Evolutionary conservation across 2,113 vertebrate species (phyloP).

Genomic region (Mobula birostris): DNA sequence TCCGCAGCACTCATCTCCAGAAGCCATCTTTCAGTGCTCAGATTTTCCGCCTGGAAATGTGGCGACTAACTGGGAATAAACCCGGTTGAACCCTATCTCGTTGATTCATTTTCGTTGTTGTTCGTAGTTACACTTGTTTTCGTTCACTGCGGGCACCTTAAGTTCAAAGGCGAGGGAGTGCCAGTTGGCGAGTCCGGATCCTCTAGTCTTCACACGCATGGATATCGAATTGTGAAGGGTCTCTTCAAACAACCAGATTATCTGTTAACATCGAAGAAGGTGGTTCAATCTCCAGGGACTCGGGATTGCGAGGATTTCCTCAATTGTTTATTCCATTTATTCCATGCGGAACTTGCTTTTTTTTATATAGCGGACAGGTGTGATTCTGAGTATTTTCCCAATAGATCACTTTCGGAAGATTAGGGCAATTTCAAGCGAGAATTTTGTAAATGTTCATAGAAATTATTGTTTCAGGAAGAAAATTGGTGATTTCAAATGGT

Average conservation of each 20-base stretch:
- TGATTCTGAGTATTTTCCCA: background rate
- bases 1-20: background rate
- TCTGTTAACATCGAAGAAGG: background rate
- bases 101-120: background rate
- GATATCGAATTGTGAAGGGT: background rate
- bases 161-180: background rate
- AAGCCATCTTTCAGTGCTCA: conserved; percentile 14
- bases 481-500: background rate
- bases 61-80: background rate
- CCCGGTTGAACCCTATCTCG: background rate
- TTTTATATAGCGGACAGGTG: background rate
- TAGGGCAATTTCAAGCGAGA: background rate
- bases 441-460: background rate
- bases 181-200: background rate
- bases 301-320: background rate
- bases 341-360: background rate
- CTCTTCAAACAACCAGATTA: background rate
- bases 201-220: background rate
- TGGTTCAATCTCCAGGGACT: background rate
- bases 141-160: background rate
- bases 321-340: too few species aligned
- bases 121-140: too few species aligned
- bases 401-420: background rate
- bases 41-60: background rate
- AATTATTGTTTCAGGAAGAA: background rate